Evolutionary conservation across 2,113 vertebrate genomes (phyloP).

Genomic region (Panthera leo): DNA sequence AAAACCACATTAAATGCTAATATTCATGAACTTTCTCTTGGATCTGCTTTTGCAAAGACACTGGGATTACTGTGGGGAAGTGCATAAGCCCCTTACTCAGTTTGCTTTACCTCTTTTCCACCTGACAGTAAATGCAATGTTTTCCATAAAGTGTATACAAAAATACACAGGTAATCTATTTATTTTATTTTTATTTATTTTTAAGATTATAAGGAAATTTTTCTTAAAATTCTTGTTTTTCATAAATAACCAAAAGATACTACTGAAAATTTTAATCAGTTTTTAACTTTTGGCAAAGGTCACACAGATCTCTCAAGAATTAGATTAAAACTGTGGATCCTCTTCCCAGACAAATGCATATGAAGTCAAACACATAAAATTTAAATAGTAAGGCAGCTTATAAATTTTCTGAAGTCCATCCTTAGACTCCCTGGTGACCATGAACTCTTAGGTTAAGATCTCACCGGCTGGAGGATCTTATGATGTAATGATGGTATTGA

Average conservation of each 20-base stretch:
- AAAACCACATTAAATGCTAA: conserved; percentile 15
- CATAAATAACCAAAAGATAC: not conserved
- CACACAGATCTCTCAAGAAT: not conserved
- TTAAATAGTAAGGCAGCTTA: not conserved
- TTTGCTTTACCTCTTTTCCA: conserved; percentile 1
- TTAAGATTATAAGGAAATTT: not conserved
- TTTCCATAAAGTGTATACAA: not conserved
- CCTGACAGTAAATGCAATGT: not conserved
- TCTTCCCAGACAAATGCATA: not conserved
- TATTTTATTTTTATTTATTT: not conserved
- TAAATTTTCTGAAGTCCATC: not conserved
- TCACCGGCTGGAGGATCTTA: not conserved
- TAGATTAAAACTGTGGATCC: not conserved
- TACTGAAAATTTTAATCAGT: not conserved
- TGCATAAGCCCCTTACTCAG: not conserved
- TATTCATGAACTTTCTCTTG: not conserved
- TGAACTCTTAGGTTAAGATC: not conserved
- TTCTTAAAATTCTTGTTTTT: conserved; percentile 23
- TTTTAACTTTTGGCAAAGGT: conserved; percentile 1
- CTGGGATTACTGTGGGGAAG: not conserved
- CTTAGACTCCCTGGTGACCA: not conserved
- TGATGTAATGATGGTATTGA: not conserved
- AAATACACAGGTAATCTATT: not conserved
- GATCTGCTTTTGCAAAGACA: not conserved
- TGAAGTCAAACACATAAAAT: not conserved